These are phyloP conservation scores for Chrysotoxum bicinctum DNA, from an alignment of 2,888 invertebrate species.

Conservation along the genomic window DNA sequence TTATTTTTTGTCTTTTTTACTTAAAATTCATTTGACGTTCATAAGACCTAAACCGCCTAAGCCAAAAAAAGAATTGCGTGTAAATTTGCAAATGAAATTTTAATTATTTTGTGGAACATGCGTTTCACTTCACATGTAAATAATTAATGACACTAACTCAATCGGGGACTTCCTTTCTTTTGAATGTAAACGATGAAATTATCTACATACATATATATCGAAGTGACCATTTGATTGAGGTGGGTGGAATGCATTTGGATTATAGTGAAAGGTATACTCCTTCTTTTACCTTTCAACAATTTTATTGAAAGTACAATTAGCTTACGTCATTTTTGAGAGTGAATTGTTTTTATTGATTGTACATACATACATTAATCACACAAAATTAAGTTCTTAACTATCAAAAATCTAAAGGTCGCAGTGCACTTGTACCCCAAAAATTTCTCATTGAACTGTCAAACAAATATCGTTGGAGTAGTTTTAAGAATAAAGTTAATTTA, in stretches of 20 bases:
- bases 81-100: conserved; percentile 39
- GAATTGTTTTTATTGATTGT: not conserved
- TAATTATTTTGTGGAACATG: conserved; percentile 49
- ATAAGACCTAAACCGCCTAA: not conserved
- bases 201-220: not conserved
- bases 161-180: conserved; percentile 15
- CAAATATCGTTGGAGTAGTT: no score
- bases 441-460: no score
- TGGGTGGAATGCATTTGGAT: not conserved
- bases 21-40: conserved; percentile 27
- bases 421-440: no score
- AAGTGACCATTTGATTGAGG: not conserved
- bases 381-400: no score
- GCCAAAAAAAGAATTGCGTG: not conserved
- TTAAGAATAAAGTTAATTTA: no score
- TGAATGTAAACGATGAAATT: not conserved
- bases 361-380: no score
- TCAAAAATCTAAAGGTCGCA: no score
- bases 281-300: not conserved
- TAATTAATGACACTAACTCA: conserved; percentile 44
- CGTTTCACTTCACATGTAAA: conserved; percentile 62
- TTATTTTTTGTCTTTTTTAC: not conserved
- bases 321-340: not conserved
- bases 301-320: not conserved
- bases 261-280: conserved; percentile 5